Evolutionary conservation across 2,888 invertebrate genomes (phyloP).

Genomic region (Sarcophaga variegata): DNA sequence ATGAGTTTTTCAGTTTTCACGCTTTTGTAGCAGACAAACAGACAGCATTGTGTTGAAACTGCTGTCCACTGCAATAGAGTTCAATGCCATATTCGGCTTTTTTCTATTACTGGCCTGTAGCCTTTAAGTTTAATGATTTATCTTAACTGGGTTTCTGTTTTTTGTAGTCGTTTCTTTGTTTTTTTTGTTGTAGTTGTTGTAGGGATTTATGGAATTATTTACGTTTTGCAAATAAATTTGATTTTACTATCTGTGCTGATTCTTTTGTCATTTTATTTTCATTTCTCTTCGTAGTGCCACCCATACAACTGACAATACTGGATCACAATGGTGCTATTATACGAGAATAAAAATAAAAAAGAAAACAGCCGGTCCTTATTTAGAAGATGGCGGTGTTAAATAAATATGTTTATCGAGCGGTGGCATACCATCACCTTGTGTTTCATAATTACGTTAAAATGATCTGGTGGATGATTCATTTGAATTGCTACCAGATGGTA

Average conservation of each 20-base stretch:
- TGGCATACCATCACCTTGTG: too few relatives aligned
- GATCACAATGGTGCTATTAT: slow-evolving; percentile 88
- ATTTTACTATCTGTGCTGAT: slow-evolving; percentile 15
- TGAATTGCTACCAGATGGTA: too few relatives aligned
- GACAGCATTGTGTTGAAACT: slow-evolving; percentile 9
- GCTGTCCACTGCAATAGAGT: too few relatives aligned
- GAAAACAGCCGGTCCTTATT: slow-evolving; percentile 74
- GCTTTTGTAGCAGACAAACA: slow-evolving; percentile 27
- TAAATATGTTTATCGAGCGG: slow-evolving; percentile 84
- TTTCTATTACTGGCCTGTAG: slow-evolving; percentile 13
- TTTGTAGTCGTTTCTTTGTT: not conserved
- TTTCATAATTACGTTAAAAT: too few relatives aligned
- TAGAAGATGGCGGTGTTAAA: slow-evolving; percentile 82
- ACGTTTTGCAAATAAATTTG: slow-evolving; percentile 33
- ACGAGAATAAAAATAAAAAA: slow-evolving; percentile 82
- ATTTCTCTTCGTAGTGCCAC: slow-evolving; percentile 85
- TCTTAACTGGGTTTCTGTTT: too few relatives aligned
- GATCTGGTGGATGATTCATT: too few relatives aligned
- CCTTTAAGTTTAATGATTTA: slow-evolving; percentile 62
- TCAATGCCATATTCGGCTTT: not conserved
- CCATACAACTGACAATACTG: slow-evolving; percentile 87
- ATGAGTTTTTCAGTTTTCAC: slow-evolving; percentile 43
- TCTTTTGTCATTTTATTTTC: slow-evolving; percentile 17
- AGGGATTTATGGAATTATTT: not conserved
- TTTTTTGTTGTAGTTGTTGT: slow-evolving; percentile 38